Evolutionary conservation across 1,140 invertebrate species (phyloP).

Genomic region (Pararge aegeria): DNA sequence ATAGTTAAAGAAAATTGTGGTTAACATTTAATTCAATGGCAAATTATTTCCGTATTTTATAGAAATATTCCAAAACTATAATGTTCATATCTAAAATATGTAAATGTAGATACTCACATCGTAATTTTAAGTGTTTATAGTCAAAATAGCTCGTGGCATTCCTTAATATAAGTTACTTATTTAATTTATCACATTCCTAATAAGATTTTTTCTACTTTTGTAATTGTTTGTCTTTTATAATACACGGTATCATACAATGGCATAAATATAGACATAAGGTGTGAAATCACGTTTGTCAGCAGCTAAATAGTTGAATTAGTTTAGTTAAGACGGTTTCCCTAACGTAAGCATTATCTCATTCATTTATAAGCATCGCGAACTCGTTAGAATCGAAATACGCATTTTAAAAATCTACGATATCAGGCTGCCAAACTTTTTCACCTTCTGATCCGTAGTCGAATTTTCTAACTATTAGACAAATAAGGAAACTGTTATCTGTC

Average conservation of each 20-base stretch:
- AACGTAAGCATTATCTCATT: no score
- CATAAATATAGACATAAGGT: no score
- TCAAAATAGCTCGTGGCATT: slow-evolving; percentile 7
- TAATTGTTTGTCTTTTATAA: not conserved
- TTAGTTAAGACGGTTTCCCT: no score
- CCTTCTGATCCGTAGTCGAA: no score
- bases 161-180: slow-evolving; percentile 15
- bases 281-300: no score
- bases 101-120: slow-evolving; percentile 11
- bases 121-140: not conserved
- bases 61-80: not conserved
- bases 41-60: not conserved
- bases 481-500: no score
- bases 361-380: no score
- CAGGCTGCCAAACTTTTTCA: no score
- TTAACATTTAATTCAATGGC: not conserved
- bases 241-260: not conserved
- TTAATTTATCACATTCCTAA: slow-evolving; percentile 11
- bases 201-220: not conserved
- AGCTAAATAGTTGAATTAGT: no score
- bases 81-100: not conserved
- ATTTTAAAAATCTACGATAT: no score
- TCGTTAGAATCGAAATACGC: no score
- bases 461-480: no score
- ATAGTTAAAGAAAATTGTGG: not conserved